These are phyloP conservation scores for Rana temporaria DNA, from an alignment of 2,113 vertebrate genomes.

Conservation along the genomic window DNA sequence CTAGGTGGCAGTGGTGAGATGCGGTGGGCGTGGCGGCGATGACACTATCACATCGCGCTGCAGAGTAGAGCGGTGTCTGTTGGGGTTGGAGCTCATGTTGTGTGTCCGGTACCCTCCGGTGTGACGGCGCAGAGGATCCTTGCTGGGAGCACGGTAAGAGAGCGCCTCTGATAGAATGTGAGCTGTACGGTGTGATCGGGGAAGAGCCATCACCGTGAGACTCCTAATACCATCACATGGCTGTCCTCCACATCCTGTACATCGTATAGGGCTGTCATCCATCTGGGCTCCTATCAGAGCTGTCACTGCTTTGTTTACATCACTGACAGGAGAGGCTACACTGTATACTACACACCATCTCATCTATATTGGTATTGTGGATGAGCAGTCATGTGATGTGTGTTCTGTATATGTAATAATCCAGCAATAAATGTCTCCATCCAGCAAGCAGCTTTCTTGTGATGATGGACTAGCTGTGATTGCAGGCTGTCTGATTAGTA, in stretches of 20 bases:
- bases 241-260: not conserved
- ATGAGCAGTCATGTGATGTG: too few relatives aligned
- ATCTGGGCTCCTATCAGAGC: not conserved
- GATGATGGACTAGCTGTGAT: too few relatives aligned
- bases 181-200: not conserved
- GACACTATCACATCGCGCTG: constrained; percentile 49
- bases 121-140: not conserved
- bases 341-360: too few relatives aligned
- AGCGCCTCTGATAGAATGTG: too few relatives aligned
- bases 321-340: too few relatives aligned
- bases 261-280: not conserved
- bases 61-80: constrained; percentile 14
- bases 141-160: not conserved
- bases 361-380: too few relatives aligned
- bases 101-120: not conserved
- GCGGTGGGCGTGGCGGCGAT: constrained; percentile 38
- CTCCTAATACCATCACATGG: too few relatives aligned
- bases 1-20: not conserved
- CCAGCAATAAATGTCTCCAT: too few relatives aligned
- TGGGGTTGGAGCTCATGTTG: not conserved
- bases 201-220: not conserved
- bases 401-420: too few relatives aligned
- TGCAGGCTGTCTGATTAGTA: too few relatives aligned
- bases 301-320: too few relatives aligned
- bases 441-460: too few relatives aligned